Conservation (phyloP, 64 coral and sea anemone genomes). For the Stylophora pistillata region DNA sequence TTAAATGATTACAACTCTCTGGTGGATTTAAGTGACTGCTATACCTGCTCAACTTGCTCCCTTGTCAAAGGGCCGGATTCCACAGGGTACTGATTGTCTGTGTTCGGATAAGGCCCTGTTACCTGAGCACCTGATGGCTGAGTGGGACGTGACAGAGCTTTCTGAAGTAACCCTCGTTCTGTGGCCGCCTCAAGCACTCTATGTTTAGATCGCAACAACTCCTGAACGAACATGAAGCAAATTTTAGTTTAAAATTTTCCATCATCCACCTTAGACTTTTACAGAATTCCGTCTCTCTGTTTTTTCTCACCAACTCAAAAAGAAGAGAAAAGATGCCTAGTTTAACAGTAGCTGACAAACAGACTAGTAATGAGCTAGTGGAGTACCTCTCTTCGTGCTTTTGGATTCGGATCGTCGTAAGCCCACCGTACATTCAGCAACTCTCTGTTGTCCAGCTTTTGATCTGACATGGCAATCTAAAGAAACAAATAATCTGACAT, state of each 20-base stretch:
- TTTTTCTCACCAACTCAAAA: not conserved
- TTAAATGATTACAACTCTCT: too few relatives aligned
- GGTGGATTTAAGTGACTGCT: not conserved
- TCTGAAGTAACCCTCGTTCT: conserved; percentile 59
- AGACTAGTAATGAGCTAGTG: not conserved
- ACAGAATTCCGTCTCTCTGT: not conserved
- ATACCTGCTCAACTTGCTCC: conserved; percentile 76
- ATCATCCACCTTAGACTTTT: too few relatives aligned
- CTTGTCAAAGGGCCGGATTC: conserved; percentile 56
- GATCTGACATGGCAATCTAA: conserved; percentile 95
- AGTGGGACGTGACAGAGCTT: conserved; percentile 4
- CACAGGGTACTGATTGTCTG: conserved; percentile 73
- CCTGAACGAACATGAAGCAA: conserved; percentile 5
- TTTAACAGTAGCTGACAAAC: too few relatives aligned
- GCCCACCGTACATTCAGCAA: conserved; percentile 96
- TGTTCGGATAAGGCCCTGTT: conserved; percentile 72
- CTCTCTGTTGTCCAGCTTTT: conserved; percentile 76
- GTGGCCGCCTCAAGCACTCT: conserved; percentile 52
- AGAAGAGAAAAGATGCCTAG: too few relatives aligned
- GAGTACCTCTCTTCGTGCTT: conserved; percentile 67
- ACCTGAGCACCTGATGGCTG: conserved; percentile 38
- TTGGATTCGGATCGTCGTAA: conserved; percentile 92
- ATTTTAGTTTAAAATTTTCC: not conserved
- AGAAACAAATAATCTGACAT: not conserved
- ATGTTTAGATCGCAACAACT: conserved; percentile 35